Base-by-base conservation (phyloP, 2,113 vertebrate species). In the Sapajus apella region DNA sequence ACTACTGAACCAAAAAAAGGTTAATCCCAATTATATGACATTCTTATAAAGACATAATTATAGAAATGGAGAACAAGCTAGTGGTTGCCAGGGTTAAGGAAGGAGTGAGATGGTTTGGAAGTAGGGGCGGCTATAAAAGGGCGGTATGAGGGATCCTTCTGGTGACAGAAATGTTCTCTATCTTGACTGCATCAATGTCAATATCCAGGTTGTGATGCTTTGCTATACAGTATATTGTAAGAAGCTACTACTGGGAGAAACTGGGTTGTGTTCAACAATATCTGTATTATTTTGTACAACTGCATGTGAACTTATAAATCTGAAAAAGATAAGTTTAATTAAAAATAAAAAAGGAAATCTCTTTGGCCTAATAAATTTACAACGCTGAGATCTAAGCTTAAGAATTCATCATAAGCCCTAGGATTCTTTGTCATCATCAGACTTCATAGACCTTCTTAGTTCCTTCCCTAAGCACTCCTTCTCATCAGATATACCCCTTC, bases 281-380 rank as follows among this genome's bases (percentile, higher is more conserved):
- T 93, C 47, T 76, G 35, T 43, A 8, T 40, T 32, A 84, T 27
- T 82, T 76, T 77, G 21, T 18, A 77, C 4, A 66, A 58, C 35
- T 58, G 43, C 55, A 47, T 17, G 43, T 76, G 64, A 72, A 50
- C 43, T 75, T 88, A 30, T 21, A 84, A 73, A 37, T 84, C 81
- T 94, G 56, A 68, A 79, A 96, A 96, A 79, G 73, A 55, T 1
- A 64, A 73, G 40, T 84, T 90, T 37, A 76, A 83, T 94, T 73
- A 58, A 90, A 96, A 52, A 47, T 6, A n/a, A 82, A 58, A 91
- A 66, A 58, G 43, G 7, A 68, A 77, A 81, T 13, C 70, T 14
- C 66, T 90, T 27, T 58, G 82, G 75, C 47, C 61, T 94, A 50
- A 27, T 37, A 40, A 55, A 32, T 25, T 93, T 13, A 52, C 25